phyloP scores from a whole-genome alignment of 2,113 vertebrate species.

The Choloepus hoffmanni region DNA sequence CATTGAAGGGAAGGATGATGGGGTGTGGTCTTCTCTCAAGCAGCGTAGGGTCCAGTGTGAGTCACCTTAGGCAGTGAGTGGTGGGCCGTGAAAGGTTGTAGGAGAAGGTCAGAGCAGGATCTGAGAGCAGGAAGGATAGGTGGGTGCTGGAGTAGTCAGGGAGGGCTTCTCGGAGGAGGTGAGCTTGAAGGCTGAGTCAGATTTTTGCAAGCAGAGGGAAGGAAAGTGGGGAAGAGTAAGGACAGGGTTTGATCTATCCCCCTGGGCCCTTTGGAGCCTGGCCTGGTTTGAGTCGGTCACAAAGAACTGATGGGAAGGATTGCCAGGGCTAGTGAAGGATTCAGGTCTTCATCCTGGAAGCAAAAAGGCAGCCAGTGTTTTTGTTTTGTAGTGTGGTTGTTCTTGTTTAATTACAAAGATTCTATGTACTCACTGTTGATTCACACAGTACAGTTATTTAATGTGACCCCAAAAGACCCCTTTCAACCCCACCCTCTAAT shows the following conservation, averaged over 20 bases:
- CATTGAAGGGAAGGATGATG: not conserved
- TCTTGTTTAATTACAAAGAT: not conserved
- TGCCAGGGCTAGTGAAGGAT: not conserved
- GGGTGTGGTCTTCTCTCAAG: not conserved
- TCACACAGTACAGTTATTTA: not conserved
- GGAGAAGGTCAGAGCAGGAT: not conserved
- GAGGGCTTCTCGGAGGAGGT: not conserved
- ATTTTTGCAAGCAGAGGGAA: not conserved
- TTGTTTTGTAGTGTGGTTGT: not conserved
- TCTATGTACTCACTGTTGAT: not conserved
- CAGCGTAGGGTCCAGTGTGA: too few species aligned
- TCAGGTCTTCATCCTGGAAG: not conserved
- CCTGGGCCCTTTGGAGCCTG: fast-evolving
- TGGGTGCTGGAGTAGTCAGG: not conserved
- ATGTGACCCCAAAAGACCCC: not conserved
- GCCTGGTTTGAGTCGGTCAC: not conserved
- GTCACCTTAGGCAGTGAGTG: not conserved
- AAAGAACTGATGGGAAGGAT: not conserved
- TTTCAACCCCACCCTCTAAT: not conserved
- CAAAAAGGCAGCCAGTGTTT: not conserved
- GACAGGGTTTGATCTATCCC: fast-evolving
- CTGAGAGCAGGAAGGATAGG: not conserved
- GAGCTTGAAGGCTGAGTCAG: not conserved
- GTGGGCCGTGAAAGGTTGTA: fast-evolving
- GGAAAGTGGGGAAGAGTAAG: not conserved